A percentile compares a stretch with the other conserved stretches of the same genome.
Evolutionary conservation across 2,888 invertebrate genomes (phyloP).

Genomic region (Ectobius pallidus): DNA sequence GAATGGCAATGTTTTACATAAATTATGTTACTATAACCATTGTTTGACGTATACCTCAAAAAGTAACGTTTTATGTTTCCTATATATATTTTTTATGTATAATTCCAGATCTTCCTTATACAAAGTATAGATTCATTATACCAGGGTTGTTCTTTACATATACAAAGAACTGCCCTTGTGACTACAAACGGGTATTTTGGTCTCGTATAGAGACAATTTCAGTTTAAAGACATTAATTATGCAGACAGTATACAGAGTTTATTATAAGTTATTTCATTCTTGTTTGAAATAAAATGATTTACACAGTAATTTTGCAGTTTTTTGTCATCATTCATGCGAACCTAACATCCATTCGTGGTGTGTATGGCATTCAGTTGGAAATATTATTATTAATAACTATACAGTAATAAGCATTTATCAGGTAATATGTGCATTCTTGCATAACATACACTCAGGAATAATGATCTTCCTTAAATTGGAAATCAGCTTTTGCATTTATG

Average conservation of each 20-base stretch:
- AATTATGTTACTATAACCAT: too few species aligned
- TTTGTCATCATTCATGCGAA: background rate
- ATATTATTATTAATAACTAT: background rate
- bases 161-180: background rate
- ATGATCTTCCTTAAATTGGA: constrained; percentile 18
- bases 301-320: background rate
- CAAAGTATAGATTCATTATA: too few species aligned
- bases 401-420: background rate
- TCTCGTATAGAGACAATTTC: constrained; percentile 12
- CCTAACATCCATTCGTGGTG: background rate
- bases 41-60: too few species aligned
- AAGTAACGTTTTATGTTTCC: too few species aligned
- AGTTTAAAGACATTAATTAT: constrained; percentile 9
- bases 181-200: background rate
- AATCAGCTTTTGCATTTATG: background rate
- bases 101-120: background rate
- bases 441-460: constrained; percentile 3
- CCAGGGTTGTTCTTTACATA: too few species aligned
- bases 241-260: too few species aligned
- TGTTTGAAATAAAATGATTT: constrained; percentile 17
- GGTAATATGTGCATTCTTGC: background rate
- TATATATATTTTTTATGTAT: too few species aligned
- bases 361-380: background rate
- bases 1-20: too few species aligned
- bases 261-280: background rate